These are phyloP conservation scores for Macrobrachium nipponense DNA, from an alignment of 1,140 invertebrate genomes.

Conservation along the genomic window DNA sequence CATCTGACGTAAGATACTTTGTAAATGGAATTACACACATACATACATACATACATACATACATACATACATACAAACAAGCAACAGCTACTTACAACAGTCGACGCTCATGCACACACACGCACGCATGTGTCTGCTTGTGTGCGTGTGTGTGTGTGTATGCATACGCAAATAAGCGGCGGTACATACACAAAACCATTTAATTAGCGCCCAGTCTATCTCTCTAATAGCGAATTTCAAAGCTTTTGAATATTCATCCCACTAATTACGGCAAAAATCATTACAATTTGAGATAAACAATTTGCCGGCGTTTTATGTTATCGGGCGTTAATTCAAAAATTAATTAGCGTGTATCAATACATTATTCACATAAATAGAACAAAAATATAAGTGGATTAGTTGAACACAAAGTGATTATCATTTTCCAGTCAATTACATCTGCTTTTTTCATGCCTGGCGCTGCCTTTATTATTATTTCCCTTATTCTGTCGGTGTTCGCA, in stretches of 20 bases:
- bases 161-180: not conserved
- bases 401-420: not conserved
- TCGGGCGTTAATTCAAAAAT: too few species aligned
- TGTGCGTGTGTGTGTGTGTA: slow-evolving; percentile 18
- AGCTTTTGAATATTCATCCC: too few species aligned
- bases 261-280: too few species aligned
- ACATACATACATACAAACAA: slow-evolving; percentile 10
- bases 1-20: too few species aligned
- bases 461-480: not conserved
- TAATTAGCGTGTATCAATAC: not conserved
- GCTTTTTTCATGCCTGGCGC: not conserved
- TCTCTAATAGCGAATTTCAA: not conserved
- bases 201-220: not conserved
- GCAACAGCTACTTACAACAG: not conserved
- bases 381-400: too few species aligned
- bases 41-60: slow-evolving; percentile 6
- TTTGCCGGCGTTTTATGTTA: too few species aligned
- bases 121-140: slow-evolving; percentile 4
- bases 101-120: not conserved
- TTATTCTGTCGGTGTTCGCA: not conserved
- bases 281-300: too few species aligned
- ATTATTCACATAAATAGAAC: not conserved
- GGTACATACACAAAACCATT: not conserved
- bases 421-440: not conserved
- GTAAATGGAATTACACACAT: not conserved